A percentile compares a stretch with the other conserved stretches of the same genome.
phyloP scores from a whole-genome alignment of 2,888 invertebrate species.

The Thymelicus lineola region DNA sequence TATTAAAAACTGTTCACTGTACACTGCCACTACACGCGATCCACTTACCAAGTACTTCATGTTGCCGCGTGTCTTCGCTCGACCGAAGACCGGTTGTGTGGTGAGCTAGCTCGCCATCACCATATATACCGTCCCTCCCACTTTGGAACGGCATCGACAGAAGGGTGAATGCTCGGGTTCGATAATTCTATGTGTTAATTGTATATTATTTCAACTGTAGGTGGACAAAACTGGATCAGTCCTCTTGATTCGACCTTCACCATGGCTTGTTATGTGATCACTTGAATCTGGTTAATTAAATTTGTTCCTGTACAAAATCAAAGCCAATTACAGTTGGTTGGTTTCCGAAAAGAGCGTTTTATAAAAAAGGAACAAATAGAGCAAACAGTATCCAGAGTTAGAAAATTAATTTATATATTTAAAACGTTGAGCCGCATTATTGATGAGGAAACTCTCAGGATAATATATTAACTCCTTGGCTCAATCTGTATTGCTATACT shows the following conservation, averaged over 20 bases:
- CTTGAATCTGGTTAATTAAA: no score
- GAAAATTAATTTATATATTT: no score
- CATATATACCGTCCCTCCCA: slow-evolving; percentile 81
- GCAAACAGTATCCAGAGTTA: no score
- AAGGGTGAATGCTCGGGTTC: slow-evolving; percentile 62
- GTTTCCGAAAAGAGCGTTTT: no score
- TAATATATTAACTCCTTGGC: no score
- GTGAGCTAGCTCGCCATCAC: slow-evolving; percentile 54
- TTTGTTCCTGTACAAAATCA: no score
- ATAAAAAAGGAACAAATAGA: no score
- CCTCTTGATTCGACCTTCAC: slow-evolving; percentile 23
- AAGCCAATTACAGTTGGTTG: no score
- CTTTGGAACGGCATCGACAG: slow-evolving; percentile 53
- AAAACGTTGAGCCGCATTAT: no score
- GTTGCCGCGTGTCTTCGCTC: slow-evolving; percentile 78
- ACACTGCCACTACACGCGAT: slow-evolving; percentile 49
- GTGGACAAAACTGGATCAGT: slow-evolving; percentile 39
- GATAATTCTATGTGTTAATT: slow-evolving; percentile 74
- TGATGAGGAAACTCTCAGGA: no score
- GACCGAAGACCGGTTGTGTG: slow-evolving; percentile 82
- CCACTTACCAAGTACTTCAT: slow-evolving; percentile 83
- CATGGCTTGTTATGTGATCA: neutral
- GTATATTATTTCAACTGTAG: slow-evolving; percentile 53
- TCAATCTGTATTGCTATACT: no score
- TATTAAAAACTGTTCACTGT: slow-evolving; percentile 34